Percentiles rank a stretch among this genome's conserved stretches.
These are phyloP conservation scores for Gambusia affinis DNA, from an alignment of 2,113 vertebrate genomes.

Conservation along the genomic window DNA sequence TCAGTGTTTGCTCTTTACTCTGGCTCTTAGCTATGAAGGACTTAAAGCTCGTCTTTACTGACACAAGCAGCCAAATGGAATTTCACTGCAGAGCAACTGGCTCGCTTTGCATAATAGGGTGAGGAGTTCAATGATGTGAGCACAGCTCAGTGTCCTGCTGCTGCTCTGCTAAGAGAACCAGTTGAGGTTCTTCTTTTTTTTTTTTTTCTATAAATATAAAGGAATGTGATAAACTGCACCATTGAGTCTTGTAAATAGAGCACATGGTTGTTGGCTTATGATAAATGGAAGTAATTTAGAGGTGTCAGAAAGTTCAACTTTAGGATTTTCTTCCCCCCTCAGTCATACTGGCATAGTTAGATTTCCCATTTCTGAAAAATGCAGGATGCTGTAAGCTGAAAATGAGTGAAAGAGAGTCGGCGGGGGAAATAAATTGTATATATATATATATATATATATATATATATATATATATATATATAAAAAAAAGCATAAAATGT, in stretches of 20 bases:
- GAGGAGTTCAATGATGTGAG: conserved; percentile 55
- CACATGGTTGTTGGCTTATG: conserved; percentile 28
- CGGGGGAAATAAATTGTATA: background rate
- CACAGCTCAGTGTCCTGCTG: conserved; percentile 24
- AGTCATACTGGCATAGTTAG: conserved; percentile 2
- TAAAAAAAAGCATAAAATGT: background rate
- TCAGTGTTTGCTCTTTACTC: conserved; percentile 12
- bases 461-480: too few species aligned
- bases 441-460: too few species aligned
- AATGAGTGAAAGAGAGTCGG: conserved; percentile 23
- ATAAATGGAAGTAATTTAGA: conserved; percentile 56
- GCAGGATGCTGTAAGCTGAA: conserved; percentile 8
- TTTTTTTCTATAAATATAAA: background rate
- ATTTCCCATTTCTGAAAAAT: conserved; percentile 19
- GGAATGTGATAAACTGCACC: conserved; percentile 44
- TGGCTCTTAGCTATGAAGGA: conserved; percentile 13
- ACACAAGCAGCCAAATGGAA: conserved; percentile 34
- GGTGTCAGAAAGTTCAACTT: conserved; percentile 39
- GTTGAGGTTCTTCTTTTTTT: conserved; percentile 37
- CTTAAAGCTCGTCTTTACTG: conserved; percentile 25
- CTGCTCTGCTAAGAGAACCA: conserved; percentile 20
- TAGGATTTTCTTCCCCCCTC: conserved; percentile 29
- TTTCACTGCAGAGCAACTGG: conserved; percentile 21
- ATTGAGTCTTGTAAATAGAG: conserved; percentile 51
- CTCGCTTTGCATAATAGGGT: conserved; percentile 53